Percentiles rank a stretch among this genome's conserved stretches.
These are phyloP conservation scores for Syngnathoides biaculeatus DNA, from an alignment of 2,113 vertebrate species.

Conservation along the genomic window DNA sequence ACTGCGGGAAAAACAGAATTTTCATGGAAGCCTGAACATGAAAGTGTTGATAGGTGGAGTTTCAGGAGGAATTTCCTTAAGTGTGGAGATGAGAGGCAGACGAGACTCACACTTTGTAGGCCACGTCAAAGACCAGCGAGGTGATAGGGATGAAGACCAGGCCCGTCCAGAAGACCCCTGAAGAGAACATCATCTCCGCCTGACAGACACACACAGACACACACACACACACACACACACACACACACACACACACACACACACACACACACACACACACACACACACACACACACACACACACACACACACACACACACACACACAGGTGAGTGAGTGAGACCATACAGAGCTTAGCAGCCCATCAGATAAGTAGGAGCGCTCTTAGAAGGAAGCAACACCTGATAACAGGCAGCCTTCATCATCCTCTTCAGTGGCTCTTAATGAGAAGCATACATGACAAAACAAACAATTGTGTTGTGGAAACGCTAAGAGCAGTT, in stretches of 20 bases:
- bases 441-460: conserved; percentile 28
- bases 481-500: conserved; percentile 40
- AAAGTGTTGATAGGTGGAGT: conserved; percentile 27
- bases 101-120: conserved; percentile 92
- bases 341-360: conserved; percentile 34
- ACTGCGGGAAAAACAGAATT: conserved; percentile 9
- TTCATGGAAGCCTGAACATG: conserved; percentile 3
- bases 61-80: conserved; percentile 38
- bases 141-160: conserved; percentile 92
- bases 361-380: conserved; percentile 32
- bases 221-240: conserved; percentile 43
- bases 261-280: conserved; percentile 27
- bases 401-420: conserved; percentile 33
- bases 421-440: conserved; percentile 20
- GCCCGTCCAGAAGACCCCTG: conserved; percentile 94
- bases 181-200: conserved; percentile 93
- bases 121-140: conserved; percentile 87
- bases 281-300: conserved; percentile 23
- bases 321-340: conserved; percentile 25
- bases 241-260: conserved; percentile 29
- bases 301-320: conserved; percentile 20
- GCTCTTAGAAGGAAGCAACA: conserved; percentile 45
- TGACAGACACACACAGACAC: conserved; percentile 51
- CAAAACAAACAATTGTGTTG: conserved; percentile 47
- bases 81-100: conserved; percentile 11